Evolutionary conservation across 35 echinoderm and acorn worm species (phyloP).

Genomic region (Lytechinus pictus): DNA sequence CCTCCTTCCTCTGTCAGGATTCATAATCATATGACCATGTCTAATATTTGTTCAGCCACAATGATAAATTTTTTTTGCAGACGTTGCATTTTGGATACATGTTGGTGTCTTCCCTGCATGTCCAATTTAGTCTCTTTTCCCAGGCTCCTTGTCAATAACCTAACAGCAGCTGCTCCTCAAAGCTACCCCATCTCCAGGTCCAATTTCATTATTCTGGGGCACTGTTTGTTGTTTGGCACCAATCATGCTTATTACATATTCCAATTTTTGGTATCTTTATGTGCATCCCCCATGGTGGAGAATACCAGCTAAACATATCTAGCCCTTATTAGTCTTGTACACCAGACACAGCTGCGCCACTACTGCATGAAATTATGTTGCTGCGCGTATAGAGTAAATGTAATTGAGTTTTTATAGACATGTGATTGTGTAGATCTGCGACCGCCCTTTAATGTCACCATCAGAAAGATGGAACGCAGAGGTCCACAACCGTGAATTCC

Average conservation of each 20-base stretch:
- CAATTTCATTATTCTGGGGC: neutral
- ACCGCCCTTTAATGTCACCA: too few species aligned
- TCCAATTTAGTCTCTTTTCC: conserved; percentile 9
- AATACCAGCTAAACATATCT: neutral
- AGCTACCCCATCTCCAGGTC: neutral
- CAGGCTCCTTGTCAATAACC: neutral
- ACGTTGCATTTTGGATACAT: neutral
- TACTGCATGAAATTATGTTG: neutral
- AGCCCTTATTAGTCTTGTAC: neutral
- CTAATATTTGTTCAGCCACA: neutral
- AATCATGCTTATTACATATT: conserved; percentile 20
- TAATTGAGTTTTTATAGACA: too few species aligned
- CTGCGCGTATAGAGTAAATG: too few species aligned
- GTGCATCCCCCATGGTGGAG: neutral
- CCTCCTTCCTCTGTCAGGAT: neutral
- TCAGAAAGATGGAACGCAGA: too few species aligned
- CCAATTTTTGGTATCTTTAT: neutral
- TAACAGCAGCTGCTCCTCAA: neutral
- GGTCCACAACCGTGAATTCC: too few species aligned
- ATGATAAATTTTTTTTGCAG: neutral
- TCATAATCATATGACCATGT: neutral
- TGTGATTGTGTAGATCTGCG: too few species aligned
- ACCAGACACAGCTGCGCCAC: neutral
- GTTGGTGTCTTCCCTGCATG: neutral
- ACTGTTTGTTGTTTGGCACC: neutral